Base-by-base conservation (phyloP, 1,140 invertebrate species). In the Drosophila cardini region DNA sequence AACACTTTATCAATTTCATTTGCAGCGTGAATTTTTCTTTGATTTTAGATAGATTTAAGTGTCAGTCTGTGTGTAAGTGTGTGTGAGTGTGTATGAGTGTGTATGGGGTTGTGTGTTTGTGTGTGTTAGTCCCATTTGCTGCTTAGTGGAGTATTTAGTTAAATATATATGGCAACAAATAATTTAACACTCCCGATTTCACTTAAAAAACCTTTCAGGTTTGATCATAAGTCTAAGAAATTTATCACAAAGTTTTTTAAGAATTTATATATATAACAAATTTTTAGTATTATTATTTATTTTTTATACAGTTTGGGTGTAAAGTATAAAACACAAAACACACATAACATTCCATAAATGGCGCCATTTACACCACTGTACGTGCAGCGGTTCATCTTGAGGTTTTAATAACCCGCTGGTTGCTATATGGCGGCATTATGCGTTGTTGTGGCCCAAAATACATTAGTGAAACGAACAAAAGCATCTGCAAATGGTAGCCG, bases 401-500 rank as follows among this genome's bases (percentile, higher is more conserved):
- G 34, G 34, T 46, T 48, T 72, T 72, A 61, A 65, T 65, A 65
- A 42, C 69, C 69, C 69, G 69, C 69, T 72, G 69, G 34, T 46
- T 65, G 69, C 69, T 72, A 72, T 72, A 72, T 72, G 45, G 36
- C 45, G 62, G 70, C 70, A 72, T 72, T 52, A 67, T 58, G 55
- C 53, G 45, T 50, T 65, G 50, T 57, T 63, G 58, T 64, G 36
- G 62, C 62, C 46, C 45, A 43, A 58, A 67, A 65, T 50, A 72
- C 70, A 72, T 72, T 72, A 72, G 70, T 67, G 62, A 55, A 68
- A 68, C 68, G 70, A 72, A 72, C 70, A 67, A 72, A 67, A 53
- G 62, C 70, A 46, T 30, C 55, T 72, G 63, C 38, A 72, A 72
- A 58, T 45, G 53, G 45, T 48, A 36, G 45, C 64, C 15, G 36